Evolutionary conservation across 35 echinoderm and acorn worm species (phyloP).

Genomic region (Diadema setosum): DNA sequence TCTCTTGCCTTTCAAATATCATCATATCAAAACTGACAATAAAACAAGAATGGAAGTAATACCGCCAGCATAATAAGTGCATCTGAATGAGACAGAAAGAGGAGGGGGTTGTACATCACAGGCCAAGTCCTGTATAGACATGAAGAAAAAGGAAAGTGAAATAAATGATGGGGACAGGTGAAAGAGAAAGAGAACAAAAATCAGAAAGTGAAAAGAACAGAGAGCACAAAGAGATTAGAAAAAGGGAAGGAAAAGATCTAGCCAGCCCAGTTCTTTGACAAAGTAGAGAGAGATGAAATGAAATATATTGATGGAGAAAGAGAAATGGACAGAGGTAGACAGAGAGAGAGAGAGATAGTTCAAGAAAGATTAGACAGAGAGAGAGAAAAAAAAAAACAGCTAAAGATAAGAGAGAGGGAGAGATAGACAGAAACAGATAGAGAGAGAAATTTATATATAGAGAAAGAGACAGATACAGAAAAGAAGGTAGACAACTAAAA

Average conservation of each 20-base stretch:
- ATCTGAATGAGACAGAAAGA: neutral
- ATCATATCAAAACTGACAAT: neutral
- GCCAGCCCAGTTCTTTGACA: neutral
- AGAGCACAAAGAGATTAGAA: neutral
- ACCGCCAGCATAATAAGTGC: neutral
- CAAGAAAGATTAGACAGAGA: too few relatives aligned
- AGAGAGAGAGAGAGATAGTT: neutral
- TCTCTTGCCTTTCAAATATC: neutral
- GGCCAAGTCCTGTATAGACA: too few relatives aligned
- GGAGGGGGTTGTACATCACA: too few relatives aligned
- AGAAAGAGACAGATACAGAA: neutral
- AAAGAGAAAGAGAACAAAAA: neutral
- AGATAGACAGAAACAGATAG: neutral
- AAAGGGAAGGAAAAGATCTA: neutral
- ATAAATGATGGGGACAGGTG: neutral
- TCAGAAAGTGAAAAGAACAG: neutral
- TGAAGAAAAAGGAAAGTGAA: neutral
- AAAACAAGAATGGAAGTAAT: neutral
- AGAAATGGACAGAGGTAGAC: neutral
- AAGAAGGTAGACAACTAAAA: neutral
- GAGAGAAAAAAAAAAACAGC: neutral
- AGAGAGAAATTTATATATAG: neutral
- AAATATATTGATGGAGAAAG: neutral
- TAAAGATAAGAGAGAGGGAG: neutral
- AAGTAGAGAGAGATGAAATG: neutral